Evolutionary conservation across 2,888 invertebrate species (phyloP).

Genomic region (Amphimallon solstitiale): DNA sequence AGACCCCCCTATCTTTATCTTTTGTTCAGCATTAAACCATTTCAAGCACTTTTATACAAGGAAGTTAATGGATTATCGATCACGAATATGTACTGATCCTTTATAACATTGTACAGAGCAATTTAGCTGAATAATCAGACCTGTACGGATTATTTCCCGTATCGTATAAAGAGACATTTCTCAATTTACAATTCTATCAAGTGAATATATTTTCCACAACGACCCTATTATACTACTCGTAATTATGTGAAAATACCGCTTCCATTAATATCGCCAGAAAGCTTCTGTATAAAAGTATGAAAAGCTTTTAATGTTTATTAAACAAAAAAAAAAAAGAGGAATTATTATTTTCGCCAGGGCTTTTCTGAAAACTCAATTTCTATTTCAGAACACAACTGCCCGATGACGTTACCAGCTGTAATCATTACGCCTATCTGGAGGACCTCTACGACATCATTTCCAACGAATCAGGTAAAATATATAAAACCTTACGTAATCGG

Average conservation of each 20-base stretch:
- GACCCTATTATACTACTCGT: no score
- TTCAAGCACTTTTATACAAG: constrained; percentile 6
- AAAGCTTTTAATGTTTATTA: constrained; percentile 5
- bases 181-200: no score
- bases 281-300: no score
- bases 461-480: constrained; percentile 70
- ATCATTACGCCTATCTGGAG: constrained; percentile 78
- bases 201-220: no score
- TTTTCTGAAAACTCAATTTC: constrained; percentile 44
- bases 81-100: neutral
- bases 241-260: no score
- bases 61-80: constrained; percentile 20
- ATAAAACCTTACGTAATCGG: constrained; percentile 4
- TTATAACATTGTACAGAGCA: no score
- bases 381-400: constrained; percentile 72
- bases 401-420: constrained; percentile 71
- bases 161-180: no score
- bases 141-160: neutral
- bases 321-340: no score
- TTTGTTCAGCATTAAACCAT: constrained; percentile 11
- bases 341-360: neutral
- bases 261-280: no score
- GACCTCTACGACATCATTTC: constrained; percentile 77
- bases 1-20: constrained; percentile 13
- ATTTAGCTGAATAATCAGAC: no score